These are phyloP conservation scores for Trissolcus japonicus DNA, from an alignment of 2,888 invertebrate genomes.

Conservation along the genomic window DNA sequence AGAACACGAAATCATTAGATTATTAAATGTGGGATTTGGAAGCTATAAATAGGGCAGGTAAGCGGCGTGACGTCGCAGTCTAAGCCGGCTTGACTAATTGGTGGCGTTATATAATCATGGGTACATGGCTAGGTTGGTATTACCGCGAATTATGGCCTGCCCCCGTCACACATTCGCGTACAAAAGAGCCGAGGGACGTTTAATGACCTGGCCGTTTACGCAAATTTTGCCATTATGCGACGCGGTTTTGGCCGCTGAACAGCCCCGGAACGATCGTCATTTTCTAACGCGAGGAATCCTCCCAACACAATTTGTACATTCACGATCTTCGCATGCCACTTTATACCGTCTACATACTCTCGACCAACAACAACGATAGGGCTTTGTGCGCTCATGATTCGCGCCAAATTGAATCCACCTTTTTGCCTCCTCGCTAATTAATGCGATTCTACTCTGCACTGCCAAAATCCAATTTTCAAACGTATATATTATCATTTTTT, in stretches of 20 bases:
- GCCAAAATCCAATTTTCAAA: background rate
- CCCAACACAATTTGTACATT: constrained; percentile 48
- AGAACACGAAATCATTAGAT: constrained; percentile 43
- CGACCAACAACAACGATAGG: background rate
- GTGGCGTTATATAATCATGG: constrained; percentile 76
- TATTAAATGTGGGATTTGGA: constrained; percentile 49
- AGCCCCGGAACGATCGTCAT: constrained; percentile 61
- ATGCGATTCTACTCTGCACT: background rate
- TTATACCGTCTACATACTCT: constrained; percentile 41
- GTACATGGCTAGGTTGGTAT: constrained; percentile 76
- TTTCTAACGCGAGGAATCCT: constrained; percentile 58
- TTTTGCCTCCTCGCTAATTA: constrained; percentile 21
- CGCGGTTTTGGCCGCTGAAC: constrained; percentile 72
- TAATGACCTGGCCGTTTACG: constrained; percentile 76
- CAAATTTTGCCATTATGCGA: constrained; percentile 76
- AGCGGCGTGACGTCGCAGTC: constrained; percentile 64
- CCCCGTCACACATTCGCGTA: constrained; percentile 54
- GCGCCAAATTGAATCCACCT: constrained; percentile 32
- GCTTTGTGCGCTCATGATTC: constrained; percentile 19
- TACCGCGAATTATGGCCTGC: constrained; percentile 75
- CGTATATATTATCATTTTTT: background rate
- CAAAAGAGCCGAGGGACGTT: constrained; percentile 62
- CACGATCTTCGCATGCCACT: constrained; percentile 55
- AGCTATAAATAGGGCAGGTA: constrained; percentile 48
- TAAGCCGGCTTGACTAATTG: constrained; percentile 77